These are phyloP conservation scores for Polia nebulosa DNA, from an alignment of 2,888 invertebrate genomes.

Conservation along the genomic window DNA sequence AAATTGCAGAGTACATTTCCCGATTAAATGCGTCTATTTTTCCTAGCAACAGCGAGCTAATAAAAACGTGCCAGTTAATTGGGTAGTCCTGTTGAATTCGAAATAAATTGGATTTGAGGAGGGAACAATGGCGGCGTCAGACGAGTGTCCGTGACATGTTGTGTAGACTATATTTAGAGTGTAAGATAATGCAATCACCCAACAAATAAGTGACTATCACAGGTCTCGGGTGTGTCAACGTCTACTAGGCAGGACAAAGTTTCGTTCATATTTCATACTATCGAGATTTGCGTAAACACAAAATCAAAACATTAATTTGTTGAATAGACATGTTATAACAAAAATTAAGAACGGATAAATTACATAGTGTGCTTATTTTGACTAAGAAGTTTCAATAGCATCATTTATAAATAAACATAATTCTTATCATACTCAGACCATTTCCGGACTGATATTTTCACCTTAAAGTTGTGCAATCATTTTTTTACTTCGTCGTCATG, in stretches of 20 bases:
- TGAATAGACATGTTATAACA: neutral
- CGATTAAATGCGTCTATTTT: slow-evolving; percentile 10
- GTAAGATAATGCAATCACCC: slow-evolving; percentile 79
- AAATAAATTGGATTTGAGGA: slow-evolving; percentile 60
- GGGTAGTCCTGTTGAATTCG: slow-evolving; percentile 55
- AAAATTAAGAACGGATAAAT: neutral
- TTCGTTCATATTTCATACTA: slow-evolving; percentile 32
- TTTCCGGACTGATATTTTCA: slow-evolving; percentile 24
- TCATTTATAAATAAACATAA: slow-evolving; percentile 3
- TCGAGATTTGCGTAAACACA: slow-evolving; percentile 17
- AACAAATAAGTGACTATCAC: slow-evolving; percentile 82
- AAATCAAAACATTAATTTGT: neutral
- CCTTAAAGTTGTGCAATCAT: slow-evolving; percentile 5
- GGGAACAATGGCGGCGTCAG: slow-evolving; percentile 52
- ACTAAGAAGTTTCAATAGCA: neutral
- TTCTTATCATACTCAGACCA: slow-evolving; percentile 16
- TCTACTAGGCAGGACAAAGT: slow-evolving; percentile 42
- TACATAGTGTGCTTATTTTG: neutral
- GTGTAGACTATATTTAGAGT: slow-evolving; percentile 72
- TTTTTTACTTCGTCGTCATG: slow-evolving; percentile 1
- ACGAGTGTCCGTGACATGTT: slow-evolving; percentile 61
- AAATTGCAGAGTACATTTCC: neutral
- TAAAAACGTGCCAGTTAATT: slow-evolving; percentile 48
- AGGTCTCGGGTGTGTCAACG: slow-evolving; percentile 66
- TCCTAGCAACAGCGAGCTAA: slow-evolving; percentile 12